A percentile compares a stretch with the other conserved stretches of the same genome.
Evolutionary conservation across 2,888 invertebrate genomes (phyloP).

Genomic region (Neoascia interrupta): DNA sequence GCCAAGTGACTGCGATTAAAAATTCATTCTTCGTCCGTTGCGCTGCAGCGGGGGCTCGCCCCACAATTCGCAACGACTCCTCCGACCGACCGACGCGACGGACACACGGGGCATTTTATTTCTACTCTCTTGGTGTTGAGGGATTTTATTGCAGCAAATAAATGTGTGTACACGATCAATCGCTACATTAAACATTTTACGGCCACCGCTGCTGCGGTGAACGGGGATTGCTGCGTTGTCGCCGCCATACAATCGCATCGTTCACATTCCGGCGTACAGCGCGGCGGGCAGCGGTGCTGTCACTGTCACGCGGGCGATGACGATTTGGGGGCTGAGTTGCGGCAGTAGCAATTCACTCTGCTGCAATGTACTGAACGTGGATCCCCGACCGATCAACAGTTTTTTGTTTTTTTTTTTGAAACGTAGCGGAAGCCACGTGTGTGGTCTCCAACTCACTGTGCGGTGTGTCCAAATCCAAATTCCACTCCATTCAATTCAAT

Average conservation of each 20-base stretch:
- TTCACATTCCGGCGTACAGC: constrained; percentile 40
- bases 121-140: constrained; percentile 54
- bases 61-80: background rate
- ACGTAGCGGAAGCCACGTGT: constrained; percentile 72
- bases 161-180: constrained; percentile 67
- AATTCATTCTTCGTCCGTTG: constrained; percentile 29
- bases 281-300: constrained; percentile 20
- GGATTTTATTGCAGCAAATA: constrained; percentile 64
- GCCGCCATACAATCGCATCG: constrained; percentile 28
- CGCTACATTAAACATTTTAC: constrained; percentile 59
- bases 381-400: constrained; percentile 64
- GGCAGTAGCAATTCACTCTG: constrained; percentile 36
- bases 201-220: constrained; percentile 3
- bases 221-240: background rate
- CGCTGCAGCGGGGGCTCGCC: background rate
- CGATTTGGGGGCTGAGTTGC: constrained; percentile 45
- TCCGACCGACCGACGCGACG: too few species aligned
- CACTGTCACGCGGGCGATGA: constrained; percentile 43
- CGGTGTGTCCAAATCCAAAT: constrained; percentile 28
- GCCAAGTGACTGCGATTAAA: constrained; percentile 27
- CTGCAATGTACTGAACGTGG: too few species aligned
- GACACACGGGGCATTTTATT: background rate
- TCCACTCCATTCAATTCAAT: constrained; percentile 48
- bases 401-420: too few species aligned
- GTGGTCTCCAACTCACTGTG: constrained; percentile 69